Conservation (phyloP, 2,888 invertebrate genomes). For the Drosophila melanosoma region DNA sequence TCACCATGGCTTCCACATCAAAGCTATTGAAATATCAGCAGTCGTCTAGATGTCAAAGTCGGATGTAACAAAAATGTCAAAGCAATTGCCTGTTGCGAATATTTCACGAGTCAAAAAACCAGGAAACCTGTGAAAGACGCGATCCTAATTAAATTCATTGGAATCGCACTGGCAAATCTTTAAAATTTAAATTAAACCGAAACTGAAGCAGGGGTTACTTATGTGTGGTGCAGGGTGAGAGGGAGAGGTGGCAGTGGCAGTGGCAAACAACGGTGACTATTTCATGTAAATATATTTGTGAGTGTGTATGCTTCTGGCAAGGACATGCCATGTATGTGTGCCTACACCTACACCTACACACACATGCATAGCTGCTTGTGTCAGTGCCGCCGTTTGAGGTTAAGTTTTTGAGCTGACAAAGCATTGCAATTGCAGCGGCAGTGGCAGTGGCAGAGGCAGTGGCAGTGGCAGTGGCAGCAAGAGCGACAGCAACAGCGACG, state of each 20-base stretch:
- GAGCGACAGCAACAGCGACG: constrained; percentile 2
- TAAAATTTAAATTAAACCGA: constrained; percentile 58
- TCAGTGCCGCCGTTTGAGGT: constrained; percentile 66
- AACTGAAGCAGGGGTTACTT: constrained; percentile 5
- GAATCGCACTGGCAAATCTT: constrained; percentile 48
- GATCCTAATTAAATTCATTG: constrained; percentile 75
- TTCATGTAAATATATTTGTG: not conserved
- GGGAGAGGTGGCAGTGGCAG: not conserved
- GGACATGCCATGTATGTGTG: constrained; percentile 55
- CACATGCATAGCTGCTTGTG: constrained; percentile 36
- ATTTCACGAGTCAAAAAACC: constrained; percentile 59
- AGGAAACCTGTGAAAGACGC: constrained; percentile 72
- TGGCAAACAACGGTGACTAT: constrained; percentile 43
- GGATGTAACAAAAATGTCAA: constrained; percentile 34
- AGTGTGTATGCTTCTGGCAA: constrained; percentile 26
- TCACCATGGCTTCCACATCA: constrained; percentile 24
- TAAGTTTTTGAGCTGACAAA: constrained; percentile 79
- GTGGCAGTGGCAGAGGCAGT: constrained; percentile 3
- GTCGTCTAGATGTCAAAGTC: no score
- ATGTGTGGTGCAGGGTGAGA: not conserved
- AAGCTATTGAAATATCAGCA: constrained; percentile 2
- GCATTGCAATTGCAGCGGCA: constrained; percentile 72
- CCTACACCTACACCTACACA: not conserved
- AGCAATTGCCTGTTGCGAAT: constrained; percentile 59
- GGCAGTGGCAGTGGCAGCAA: constrained; percentile 13